A percentile compares a stretch with the other conserved stretches of the same genome.
Conservation (phyloP, 2,888 invertebrate genomes). For the Lycophotia porphyrea region DNA sequence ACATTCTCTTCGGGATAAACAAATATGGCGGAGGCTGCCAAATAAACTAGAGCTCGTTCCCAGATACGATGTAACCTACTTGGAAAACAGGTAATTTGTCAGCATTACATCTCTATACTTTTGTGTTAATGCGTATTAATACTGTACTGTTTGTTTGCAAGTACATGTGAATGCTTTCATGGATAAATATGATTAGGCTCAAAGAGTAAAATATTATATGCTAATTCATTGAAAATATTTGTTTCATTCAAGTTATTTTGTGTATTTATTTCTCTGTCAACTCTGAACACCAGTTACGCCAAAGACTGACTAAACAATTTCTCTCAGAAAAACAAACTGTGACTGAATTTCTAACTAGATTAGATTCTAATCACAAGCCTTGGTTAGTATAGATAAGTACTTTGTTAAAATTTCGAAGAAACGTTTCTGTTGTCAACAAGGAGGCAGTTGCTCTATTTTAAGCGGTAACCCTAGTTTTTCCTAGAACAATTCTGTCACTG, state of each 20-base stretch:
- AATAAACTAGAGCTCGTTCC: slow-evolving; percentile 52
- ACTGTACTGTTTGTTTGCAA: slow-evolving; percentile 12
- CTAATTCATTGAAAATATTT: slow-evolving; percentile 5
- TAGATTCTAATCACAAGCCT: not conserved
- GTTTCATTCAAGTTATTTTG: not conserved
- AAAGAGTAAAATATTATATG: not conserved
- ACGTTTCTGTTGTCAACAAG: too few species aligned
- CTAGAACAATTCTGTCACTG: not conserved
- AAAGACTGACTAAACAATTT: not conserved
- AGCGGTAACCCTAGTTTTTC: not conserved
- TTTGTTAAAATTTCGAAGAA: not conserved
- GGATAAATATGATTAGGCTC: slow-evolving; percentile 3
- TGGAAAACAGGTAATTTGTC: slow-evolving; percentile 56
- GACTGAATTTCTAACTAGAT: not conserved
- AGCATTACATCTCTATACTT: slow-evolving; percentile 33
- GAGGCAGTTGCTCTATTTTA: not conserved
- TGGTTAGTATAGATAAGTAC: not conserved
- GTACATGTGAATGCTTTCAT: slow-evolving; percentile 31
- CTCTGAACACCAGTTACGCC: not conserved
- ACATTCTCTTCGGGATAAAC: slow-evolving; percentile 48
- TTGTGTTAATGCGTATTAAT: slow-evolving; percentile 32
- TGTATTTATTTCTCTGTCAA: not conserved
- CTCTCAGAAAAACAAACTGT: not conserved
- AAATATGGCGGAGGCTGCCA: slow-evolving; percentile 53
- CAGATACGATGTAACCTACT: slow-evolving; percentile 51